These are phyloP conservation scores for Tetramorium alpestre DNA, from an alignment of 1,140 invertebrate species.

Conservation along the genomic window DNA sequence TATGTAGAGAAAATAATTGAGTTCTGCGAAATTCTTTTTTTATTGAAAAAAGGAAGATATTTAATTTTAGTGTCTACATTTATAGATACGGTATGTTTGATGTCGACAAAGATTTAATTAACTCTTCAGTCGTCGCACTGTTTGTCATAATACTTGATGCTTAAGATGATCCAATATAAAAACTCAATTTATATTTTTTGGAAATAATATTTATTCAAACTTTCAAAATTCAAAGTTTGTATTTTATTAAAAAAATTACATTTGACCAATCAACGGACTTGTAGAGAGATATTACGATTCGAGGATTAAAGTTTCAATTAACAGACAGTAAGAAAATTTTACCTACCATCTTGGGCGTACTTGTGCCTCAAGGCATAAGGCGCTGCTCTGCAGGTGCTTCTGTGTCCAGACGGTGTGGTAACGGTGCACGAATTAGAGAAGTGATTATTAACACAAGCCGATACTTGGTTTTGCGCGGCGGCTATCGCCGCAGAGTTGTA, in stretches of 20 bases:
- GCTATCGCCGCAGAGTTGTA: conserved; percentile 81
- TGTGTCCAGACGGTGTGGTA: conserved; percentile 79
- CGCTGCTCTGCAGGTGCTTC: conserved; percentile 81
- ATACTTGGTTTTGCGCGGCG: conserved; percentile 82
- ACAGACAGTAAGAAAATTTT: background rate
- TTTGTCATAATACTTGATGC: too few relatives aligned
- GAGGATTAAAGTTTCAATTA: background rate
- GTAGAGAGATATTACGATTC: too few relatives aligned
- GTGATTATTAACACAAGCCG: conserved; percentile 76
- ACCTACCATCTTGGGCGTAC: conserved; percentile 83
- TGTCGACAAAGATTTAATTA: background rate
- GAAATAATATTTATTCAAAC: too few relatives aligned
- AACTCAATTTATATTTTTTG: too few relatives aligned
- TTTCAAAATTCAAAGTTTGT: too few relatives aligned
- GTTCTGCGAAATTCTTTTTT: background rate
- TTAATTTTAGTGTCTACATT: too few relatives aligned
- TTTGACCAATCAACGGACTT: too few relatives aligned
- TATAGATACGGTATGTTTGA: background rate
- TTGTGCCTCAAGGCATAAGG: conserved; percentile 84
- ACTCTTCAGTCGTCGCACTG: too few relatives aligned
- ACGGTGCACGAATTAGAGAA: conserved; percentile 80
- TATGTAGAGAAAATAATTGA: conserved; percentile 12
- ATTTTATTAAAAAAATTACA: too few relatives aligned
- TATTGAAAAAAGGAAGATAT: too few relatives aligned
- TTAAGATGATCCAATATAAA: too few relatives aligned